Evolutionary conservation across 2,113 vertebrate species (phyloP).

Genomic region (Pseudopodoces humilis): DNA sequence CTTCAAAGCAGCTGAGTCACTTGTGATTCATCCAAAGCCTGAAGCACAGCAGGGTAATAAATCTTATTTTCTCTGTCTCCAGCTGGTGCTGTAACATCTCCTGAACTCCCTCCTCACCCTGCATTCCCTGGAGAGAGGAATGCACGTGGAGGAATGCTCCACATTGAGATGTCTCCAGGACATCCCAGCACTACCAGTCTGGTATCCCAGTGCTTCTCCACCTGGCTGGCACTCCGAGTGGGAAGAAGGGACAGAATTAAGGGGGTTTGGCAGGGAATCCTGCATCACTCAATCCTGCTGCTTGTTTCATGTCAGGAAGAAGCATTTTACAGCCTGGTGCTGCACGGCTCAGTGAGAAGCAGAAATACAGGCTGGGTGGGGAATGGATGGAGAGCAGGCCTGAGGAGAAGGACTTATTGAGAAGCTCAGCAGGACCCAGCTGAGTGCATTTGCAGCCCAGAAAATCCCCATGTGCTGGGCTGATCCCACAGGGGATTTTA

Average conservation of each 20-base stretch:
- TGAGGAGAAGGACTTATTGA: neutral
- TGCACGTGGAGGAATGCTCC: rapidly evolving
- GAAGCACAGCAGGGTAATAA: neutral
- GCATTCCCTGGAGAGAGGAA: neutral
- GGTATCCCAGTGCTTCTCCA: neutral
- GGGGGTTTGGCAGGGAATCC: neutral
- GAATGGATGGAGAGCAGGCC: neutral
- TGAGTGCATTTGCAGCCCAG: neutral
- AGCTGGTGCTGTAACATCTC: neutral
- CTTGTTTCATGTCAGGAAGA: neutral
- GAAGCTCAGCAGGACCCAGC: neutral
- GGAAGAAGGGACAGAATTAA: neutral
- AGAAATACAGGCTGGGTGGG: neutral
- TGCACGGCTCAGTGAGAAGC: neutral
- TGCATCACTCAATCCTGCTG: neutral
- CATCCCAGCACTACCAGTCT: neutral
- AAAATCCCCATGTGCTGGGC: neutral
- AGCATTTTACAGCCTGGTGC: neutral
- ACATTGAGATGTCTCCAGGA: rapidly evolving
- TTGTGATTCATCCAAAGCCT: neutral
- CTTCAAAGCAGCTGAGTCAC: neutral
- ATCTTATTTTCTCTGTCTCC: neutral
- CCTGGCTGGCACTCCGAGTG: no score
- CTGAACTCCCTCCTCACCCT: neutral
- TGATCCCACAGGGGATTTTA: neutral